Base-by-base conservation (phyloP, 2,888 invertebrate genomes). In the Pachydiplax longipennis region DNA sequence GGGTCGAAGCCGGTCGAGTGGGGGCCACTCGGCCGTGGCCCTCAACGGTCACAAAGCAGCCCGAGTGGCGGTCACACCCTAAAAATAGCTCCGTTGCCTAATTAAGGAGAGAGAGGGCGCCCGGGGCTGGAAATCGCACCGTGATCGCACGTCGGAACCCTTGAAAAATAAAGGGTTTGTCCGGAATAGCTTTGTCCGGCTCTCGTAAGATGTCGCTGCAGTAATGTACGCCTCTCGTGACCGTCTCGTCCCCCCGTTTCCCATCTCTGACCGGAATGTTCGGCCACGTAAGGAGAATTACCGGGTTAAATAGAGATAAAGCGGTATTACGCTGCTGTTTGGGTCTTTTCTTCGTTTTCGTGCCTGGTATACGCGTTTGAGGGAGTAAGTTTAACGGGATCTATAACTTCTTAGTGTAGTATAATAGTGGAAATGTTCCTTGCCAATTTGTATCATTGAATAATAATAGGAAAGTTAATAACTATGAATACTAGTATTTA, bases 51-150 rank as follows among this genome's bases (percentile, higher is more conserved):
- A 73, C 73, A 73, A 73, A 73, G 73, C 73, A 25, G 13, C 18
- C 53, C 5, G 73, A 73, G 73, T 31, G 73, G 25, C 73, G 73
- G 73, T 31, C 25, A 31, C 15, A 2, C 73, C 25, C 31, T 31
- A 73, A 73, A 31, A 73, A 73, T 73, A 25, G 73, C 73, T 25
- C 31, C 4, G 83, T 83, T 83, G 87, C 65, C 87, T 65, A 87
- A 87, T 87, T 87, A 87, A 87, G 87, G 22, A 35, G 22, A n/a
- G 83, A 61, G 58, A 61, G 58, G 83, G 31, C 18, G 25, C 25
- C 31, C 73, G 65, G 87, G n/a, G 58, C 58, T 61, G 83, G 61
- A 87, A 87, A 61, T 61, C 35, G 87, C 65, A 22, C n/a, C 87
- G 37, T 65, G 61, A 87, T 37, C 87, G 58, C 87, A 35, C 22